Evolutionary conservation across 2,888 invertebrate species (phyloP), one percentile per base, ranked within the genome.

Genomic region (Euzophera pinguis): DNA sequence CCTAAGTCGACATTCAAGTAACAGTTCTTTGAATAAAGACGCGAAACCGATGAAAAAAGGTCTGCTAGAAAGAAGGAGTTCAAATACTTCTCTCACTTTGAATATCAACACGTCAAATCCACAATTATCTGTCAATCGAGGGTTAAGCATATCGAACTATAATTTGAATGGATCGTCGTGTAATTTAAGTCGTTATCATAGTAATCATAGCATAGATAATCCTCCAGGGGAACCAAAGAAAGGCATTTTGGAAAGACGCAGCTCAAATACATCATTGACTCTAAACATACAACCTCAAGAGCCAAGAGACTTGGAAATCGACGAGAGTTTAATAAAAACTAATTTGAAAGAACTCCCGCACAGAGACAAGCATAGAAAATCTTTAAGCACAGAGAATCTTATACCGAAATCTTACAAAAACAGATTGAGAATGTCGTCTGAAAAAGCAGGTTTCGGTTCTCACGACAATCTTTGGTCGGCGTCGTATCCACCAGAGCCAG

Each of bases 1-100:
- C 51, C 70, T 92, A 1, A 92, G 91, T 62, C 73, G 92, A 7
- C 92, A 92, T 62, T 90, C 91, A 0, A 93, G 92, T 57, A 91
- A 93, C 53, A 92, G 87, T 55, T 91, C 92, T 0, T 75, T 92
- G 3, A 91, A 88, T 54, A 87, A 86, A 67, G 89, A 88, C 6
- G 72, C 73, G 0, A 89, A 84, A 64, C 62, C 73, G 0, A 91
- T 84, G 42, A 92, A 92, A 39, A 95, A 95, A 65, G 95, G 96
- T 7, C 81, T 97, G 1, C 82, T 97, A 4, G 96, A 97, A 73
- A 92, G 98, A 22, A 91, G 98, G 51, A 97, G 97, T 49, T 98
- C 97, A 1, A 98, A 97, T 73, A 97, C 97, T 0, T 97, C 97
- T 53, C 85, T 98, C 1, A 97, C 97, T 0, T 92, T 98, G 16